A percentile compares a stretch with the other conserved stretches of the same genome.
These are phyloP conservation scores for Thryonomys swinderianus DNA, from an alignment of 2,113 vertebrate genomes.

Conservation along the genomic window DNA sequence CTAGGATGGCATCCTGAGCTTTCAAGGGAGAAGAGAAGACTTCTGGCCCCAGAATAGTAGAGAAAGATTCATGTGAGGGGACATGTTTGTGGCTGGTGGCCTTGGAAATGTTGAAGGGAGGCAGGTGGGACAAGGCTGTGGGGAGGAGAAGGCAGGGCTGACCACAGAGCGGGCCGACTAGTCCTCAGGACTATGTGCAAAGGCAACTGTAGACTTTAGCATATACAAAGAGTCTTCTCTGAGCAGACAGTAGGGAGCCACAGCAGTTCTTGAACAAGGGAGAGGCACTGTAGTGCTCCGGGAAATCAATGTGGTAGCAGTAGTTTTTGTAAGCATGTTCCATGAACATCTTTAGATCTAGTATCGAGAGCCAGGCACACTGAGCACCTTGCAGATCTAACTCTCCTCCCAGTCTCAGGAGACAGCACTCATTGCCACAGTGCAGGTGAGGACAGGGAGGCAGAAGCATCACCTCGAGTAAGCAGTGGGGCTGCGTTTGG, in stretches of 20 bases:
- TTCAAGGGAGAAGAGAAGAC: not conserved
- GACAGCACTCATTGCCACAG: no score
- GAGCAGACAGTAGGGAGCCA: not conserved
- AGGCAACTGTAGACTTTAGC: not conserved
- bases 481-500: accelerated
- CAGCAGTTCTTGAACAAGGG: not conserved
- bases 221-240: not conserved
- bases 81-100: not conserved
- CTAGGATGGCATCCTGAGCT: not conserved
- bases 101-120: not conserved
- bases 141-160: not conserved
- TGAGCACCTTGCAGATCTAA: not conserved
- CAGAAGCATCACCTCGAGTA: accelerated
- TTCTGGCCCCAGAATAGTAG: not conserved
- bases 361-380: accelerated
- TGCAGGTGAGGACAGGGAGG: no score
- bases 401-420: no score
- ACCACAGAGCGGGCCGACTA: not conserved
- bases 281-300: not conserved
- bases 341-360: not conserved
- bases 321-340: not conserved
- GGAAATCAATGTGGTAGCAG: not conserved
- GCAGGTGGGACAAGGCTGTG: accelerated
- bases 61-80: not conserved
- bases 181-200: accelerated